Base-by-base conservation (phyloP, 2,888 invertebrate species). In the Perithous albicinctus region DNA sequence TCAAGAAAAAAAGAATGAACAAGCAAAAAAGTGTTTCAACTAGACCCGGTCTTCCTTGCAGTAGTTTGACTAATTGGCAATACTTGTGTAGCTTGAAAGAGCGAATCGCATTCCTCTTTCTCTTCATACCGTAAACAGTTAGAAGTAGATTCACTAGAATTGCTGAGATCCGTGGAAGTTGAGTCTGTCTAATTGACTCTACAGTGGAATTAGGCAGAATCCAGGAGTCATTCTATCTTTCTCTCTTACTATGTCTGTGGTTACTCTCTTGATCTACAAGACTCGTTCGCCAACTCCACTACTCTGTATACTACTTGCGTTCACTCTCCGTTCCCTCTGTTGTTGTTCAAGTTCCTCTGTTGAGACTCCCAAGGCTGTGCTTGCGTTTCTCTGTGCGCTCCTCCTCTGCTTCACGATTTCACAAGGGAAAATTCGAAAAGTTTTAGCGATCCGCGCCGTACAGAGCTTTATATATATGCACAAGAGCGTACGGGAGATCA, bases 51-150 rank as follows among this genome's bases (percentile, higher is more conserved):
- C 67, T 43, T 46, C 54, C 43, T 54, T 38, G 59, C 56, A 8
- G 66, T 59, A 26, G 81, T 85, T 85, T 87, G 86, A 87, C 87
- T 89, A 89, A 90, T 88, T 89, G 90, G 87, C 89, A 86, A 88
- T 88, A 86, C 86, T 88, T 85, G 59, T 20, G 32, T 12, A n/a
- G 20, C 15, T 23, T 35, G 12, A 15, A 12, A 70, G 70, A 56
- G 54, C 83, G 79, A 85, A 84, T 86, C 32, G 38, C 63, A 18
- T 59, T 2, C n/a, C 77, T 63, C 69, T 41, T 70, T 66, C 67
- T 43, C 69, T 35, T 20, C 23, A 59, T 46, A 56, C 89, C 89
- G 87, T 89, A 90, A 89, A 89, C 86, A 88, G 84, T 15, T 26
- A 59, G 15, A 29, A 59, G 29, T n/a, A n/a, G n/a, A 43, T 66